Conservation (phyloP, 2,113 vertebrate species). For the Chascanopsetta lugubris region DNA sequence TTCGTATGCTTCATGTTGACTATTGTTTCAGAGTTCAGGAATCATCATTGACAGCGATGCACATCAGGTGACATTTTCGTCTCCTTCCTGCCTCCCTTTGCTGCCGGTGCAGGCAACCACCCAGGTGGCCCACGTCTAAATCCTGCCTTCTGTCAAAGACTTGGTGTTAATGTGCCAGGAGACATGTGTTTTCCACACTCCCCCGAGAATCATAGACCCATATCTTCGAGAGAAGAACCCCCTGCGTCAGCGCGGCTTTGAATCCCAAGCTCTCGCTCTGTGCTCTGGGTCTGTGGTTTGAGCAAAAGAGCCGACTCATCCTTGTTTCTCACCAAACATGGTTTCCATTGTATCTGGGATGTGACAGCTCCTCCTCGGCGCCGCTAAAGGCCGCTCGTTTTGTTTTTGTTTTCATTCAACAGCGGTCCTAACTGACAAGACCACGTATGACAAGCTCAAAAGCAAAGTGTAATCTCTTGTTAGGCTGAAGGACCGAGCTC, state of each 20-base stretch:
- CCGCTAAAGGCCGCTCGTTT: constrained; percentile 29
- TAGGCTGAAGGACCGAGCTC: not conserved
- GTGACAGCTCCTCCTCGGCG: constrained; percentile 17
- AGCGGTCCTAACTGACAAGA: constrained; percentile 16
- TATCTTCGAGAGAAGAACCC: constrained; percentile 19
- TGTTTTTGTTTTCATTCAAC: constrained; percentile 39
- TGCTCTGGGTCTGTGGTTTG: constrained; percentile 38
- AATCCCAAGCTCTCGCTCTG: not conserved
- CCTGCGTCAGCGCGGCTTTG: not conserved
- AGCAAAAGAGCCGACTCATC: constrained; percentile 42
- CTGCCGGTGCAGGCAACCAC: not conserved
- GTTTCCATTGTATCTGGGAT: constrained; percentile 30
- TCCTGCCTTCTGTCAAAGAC: not conserved
- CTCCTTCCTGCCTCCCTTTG: not conserved
- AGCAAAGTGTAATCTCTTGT: constrained; percentile 14
- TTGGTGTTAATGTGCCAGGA: constrained; percentile 18
- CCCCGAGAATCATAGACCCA: constrained; percentile 33
- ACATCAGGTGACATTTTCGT: not conserved
- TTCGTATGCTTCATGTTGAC: not conserved
- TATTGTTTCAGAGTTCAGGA: not conserved
- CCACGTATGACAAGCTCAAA: constrained; percentile 6
- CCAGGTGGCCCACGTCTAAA: not conserved
- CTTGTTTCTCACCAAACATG: constrained; percentile 46
- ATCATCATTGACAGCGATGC: not conserved
- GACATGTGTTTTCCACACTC: constrained; percentile 36